Conservation (phyloP, 2,797 vertebrate species). For the Vultur gryphus region DNA sequence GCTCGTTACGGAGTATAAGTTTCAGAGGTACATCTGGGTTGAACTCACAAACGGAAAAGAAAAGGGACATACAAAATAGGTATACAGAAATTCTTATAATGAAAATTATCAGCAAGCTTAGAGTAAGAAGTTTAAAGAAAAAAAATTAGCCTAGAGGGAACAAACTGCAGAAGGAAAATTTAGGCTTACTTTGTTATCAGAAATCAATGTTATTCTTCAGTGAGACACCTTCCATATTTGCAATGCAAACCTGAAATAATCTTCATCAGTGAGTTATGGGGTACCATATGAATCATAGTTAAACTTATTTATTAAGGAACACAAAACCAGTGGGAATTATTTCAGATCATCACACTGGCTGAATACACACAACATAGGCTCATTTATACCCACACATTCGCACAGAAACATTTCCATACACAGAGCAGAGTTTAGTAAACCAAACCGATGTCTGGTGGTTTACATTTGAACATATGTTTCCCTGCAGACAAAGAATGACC, state of each 20-base stretch:
- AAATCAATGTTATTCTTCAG: not conserved
- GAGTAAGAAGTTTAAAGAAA: not conserved
- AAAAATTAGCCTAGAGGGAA: not conserved
- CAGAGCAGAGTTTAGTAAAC: not conserved
- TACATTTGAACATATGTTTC: not conserved
- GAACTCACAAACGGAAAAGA: not conserved
- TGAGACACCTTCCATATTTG: not conserved
- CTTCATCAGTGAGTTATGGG: not conserved
- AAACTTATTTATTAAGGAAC: not conserved
- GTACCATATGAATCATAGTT: not conserved
- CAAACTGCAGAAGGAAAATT: not conserved
- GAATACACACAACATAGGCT: not conserved
- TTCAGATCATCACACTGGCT: not conserved
- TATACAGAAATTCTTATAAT: not conserved
- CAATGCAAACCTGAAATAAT: not conserved
- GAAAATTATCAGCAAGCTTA: not conserved
- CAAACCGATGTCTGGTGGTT: not conserved
- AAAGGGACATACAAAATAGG: not conserved
- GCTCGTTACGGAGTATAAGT: fast-evolving
- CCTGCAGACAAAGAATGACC: not conserved
- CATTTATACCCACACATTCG: not conserved
- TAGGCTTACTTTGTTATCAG: not conserved
- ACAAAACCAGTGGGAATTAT: not conserved
- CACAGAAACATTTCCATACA: not conserved
- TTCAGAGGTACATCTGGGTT: not conserved